Percentiles rank a stretch among this genome's conserved stretches.
Conservation (phyloP, 2,797 vertebrate species). For the Cossypha polioptera region DNA sequence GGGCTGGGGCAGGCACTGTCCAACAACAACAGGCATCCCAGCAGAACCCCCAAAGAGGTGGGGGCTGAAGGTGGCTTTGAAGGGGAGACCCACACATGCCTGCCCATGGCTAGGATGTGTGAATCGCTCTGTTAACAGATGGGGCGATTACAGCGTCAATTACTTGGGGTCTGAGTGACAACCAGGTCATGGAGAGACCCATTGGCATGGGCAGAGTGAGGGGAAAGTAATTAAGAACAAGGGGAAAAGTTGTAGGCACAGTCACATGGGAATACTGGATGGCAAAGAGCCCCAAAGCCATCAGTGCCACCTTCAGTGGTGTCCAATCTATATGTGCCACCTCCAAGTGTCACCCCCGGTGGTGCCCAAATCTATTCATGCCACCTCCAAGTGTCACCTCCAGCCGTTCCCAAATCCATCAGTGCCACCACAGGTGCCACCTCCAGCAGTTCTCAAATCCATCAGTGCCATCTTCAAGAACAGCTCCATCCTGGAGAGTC, state of each 20-base stretch:
- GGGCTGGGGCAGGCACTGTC: neutral
- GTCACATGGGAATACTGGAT: neutral
- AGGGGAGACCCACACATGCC: neutral
- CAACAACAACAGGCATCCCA: accelerated
- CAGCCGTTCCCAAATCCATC: neutral
- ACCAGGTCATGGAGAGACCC: neutral
- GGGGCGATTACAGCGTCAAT: neutral
- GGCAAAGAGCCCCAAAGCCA: neutral
- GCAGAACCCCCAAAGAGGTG: neutral
- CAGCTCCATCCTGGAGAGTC: neutral
- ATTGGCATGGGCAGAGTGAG: neutral
- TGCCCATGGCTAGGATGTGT: neutral
- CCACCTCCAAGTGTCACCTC: neutral
- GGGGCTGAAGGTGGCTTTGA: neutral
- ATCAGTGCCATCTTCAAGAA: neutral
- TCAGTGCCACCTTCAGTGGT: neutral
- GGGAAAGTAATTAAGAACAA: neutral
- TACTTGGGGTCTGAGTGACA: neutral
- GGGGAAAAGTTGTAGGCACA: neutral
- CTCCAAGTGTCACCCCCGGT: neutral
- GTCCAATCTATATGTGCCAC: neutral
- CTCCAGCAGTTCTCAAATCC: neutral
- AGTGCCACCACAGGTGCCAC: neutral
- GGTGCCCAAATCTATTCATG: neutral
- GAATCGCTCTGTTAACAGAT: conserved; percentile 1